These are phyloP conservation scores for Rhagonycha lutea DNA, from an alignment of 2,888 invertebrate genomes.

Conservation along the genomic window DNA sequence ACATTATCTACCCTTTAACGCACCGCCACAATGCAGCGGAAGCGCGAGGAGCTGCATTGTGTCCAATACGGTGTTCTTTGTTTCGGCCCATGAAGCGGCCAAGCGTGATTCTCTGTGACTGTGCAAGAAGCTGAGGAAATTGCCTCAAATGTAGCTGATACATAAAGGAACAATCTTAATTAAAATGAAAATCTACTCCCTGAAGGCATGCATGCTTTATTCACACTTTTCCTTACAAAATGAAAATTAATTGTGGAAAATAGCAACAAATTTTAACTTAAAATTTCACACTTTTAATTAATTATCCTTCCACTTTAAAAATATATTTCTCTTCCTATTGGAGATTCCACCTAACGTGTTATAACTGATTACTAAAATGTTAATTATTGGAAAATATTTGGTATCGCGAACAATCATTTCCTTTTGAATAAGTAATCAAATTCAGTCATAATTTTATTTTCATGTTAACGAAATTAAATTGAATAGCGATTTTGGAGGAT, in stretches of 20 bases:
- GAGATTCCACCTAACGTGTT: not conserved
- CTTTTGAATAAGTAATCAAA: too few relatives aligned
- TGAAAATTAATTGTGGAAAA: not conserved
- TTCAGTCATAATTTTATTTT: too few relatives aligned
- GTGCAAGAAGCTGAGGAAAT: conserved; percentile 51
- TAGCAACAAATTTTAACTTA: not conserved
- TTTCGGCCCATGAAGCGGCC: conserved; percentile 50
- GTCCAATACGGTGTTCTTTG: conserved; percentile 52
- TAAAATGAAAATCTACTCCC: conserved; percentile 50
- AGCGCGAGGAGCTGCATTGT: conserved; percentile 55
- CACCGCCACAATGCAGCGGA: conserved; percentile 56
- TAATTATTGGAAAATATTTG: too few relatives aligned
- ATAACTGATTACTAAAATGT: too few relatives aligned
- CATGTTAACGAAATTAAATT: too few relatives aligned
- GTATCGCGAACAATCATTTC: too few relatives aligned
- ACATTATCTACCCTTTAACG: conserved; percentile 57
- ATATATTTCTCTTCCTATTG: not conserved
- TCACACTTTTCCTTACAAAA: not conserved
- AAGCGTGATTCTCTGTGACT: conserved; percentile 47
- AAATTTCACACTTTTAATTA: not conserved
- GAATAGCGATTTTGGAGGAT: too few relatives aligned
- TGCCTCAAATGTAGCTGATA: conserved; percentile 53
- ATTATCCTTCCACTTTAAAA: not conserved
- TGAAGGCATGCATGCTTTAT: not conserved
- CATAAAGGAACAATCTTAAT: conserved; percentile 52